A percentile compares a stretch with the other conserved stretches of the same genome.
Conservation (phyloP, 2,797 vertebrate species). For the Sebastiscus tertius region DNA sequence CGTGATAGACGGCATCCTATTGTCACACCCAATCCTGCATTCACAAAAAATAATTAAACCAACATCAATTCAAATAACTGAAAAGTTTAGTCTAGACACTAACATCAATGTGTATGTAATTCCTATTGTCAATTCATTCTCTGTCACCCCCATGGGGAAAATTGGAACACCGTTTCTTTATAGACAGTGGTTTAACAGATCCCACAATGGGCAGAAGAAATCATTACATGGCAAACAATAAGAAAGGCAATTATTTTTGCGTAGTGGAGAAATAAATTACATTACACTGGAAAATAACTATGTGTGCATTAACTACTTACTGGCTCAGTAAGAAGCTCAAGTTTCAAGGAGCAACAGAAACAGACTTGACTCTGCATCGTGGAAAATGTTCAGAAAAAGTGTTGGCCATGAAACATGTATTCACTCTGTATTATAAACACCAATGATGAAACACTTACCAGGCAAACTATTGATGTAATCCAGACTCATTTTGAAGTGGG, state of each 20-base stretch:
- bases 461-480: accelerated
- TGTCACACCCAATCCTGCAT: neutral
- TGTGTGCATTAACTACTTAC: neutral
- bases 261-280: slow-evolving; percentile 9
- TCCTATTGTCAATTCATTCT: slow-evolving; percentile 13
- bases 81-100: slow-evolving; percentile 12
- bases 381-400: neutral
- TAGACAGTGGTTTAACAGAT: slow-evolving; percentile 17
- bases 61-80: slow-evolving; percentile 1
- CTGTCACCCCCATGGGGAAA: neutral
- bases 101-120: slow-evolving; percentile 14
- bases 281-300: slow-evolving; percentile 33
- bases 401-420: neutral
- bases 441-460: neutral
- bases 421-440: neutral
- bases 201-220: slow-evolving; percentile 38
- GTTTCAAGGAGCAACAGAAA: slow-evolving; percentile 10
- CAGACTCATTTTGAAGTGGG: neutral
- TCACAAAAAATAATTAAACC: neutral
- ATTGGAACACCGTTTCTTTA: neutral
- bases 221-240: slow-evolving; percentile 47
- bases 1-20: neutral
- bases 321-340: neutral
- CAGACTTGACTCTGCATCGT: neutral
- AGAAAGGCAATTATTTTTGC: slow-evolving; percentile 48